These are phyloP conservation scores for Channallabes apus DNA, from an alignment of 2,797 vertebrate species.

Conservation along the genomic window DNA sequence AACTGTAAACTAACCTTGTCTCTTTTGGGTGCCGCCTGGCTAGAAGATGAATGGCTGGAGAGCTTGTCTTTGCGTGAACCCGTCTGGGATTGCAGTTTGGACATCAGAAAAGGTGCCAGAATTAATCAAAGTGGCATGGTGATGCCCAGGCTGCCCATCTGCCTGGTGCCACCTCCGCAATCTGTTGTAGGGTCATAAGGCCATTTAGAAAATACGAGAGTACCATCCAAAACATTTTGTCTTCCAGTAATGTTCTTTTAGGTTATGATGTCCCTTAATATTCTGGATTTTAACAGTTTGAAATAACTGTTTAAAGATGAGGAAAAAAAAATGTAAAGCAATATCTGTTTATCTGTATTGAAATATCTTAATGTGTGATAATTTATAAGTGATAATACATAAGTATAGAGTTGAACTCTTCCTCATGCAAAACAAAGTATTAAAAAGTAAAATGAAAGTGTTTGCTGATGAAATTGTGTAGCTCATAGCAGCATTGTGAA, in stretches of 20 bases:
- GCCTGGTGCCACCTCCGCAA: constrained; percentile 61
- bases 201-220: constrained; percentile 52
- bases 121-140: constrained; percentile 71
- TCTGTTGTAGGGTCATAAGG: constrained; percentile 65
- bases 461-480: neutral
- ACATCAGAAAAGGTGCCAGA: constrained; percentile 63
- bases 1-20: neutral
- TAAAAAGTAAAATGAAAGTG: neutral
- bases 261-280: neutral
- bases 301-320: neutral
- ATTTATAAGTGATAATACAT: neutral
- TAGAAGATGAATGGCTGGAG: constrained; percentile 68
- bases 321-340: neutral
- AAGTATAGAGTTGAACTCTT: neutral
- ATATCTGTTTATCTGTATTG: neutral
- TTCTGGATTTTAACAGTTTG: neutral
- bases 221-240: constrained; percentile 19
- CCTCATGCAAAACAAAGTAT: neutral
- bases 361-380: neutral
- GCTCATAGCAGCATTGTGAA: neutral
- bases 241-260: constrained; percentile 2
- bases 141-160: constrained; percentile 66
- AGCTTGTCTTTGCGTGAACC: constrained; percentile 55
- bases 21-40: constrained; percentile 58
- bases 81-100: constrained; percentile 59